Evolutionary conservation across 2,113 vertebrate genomes (phyloP), one percentile per base, ranked within the genome.

Genomic region (Motacilla tschutschensis): DNA sequence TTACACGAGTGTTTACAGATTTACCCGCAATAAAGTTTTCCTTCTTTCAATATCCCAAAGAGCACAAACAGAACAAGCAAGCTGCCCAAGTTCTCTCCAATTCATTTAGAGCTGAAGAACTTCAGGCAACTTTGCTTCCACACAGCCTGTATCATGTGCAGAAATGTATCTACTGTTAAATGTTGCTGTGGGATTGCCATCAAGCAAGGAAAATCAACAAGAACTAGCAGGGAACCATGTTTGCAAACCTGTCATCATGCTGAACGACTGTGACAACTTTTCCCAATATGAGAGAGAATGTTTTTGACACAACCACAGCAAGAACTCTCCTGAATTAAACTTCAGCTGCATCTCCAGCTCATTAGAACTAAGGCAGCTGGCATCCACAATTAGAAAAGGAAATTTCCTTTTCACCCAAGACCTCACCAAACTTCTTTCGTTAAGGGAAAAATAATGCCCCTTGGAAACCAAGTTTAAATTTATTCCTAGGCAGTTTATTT

Each of bases 371-470:
- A 94, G 84, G 62, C 71, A 92, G 62, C 64, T 83, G 73, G 59
- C 47, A 94, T 47, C 91, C 36, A 15, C 17, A 87, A 93, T 74
- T 54, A 71, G 78, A 92, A 91, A 69, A 94, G 38, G 84, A 93
- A 65, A 82, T 22, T 82, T 84, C 65, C 67, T 88, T 69, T 86
- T 44, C 76, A 82, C 40, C 71, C 36, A 84, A 82, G 51, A 73
- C 41, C 31, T 85, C 48, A 69, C 28, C 54, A 69, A 89, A 92
- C 5, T 73, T 66, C 53, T 80, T 82, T 21, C 54, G 11, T 70
- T 79, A 70, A 79, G 33, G 16, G 31, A 28, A 75, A 78, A 92
- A 63, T 14, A 70, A 53, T 5, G 8, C 8, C 33, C 28, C 38
- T 55, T 55, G 47, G 50, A 79, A 87, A 77, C 47, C 21, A 65